Evolutionary conservation across 2,113 vertebrate genomes (phyloP).

Genomic region (Coturnix japonica): DNA sequence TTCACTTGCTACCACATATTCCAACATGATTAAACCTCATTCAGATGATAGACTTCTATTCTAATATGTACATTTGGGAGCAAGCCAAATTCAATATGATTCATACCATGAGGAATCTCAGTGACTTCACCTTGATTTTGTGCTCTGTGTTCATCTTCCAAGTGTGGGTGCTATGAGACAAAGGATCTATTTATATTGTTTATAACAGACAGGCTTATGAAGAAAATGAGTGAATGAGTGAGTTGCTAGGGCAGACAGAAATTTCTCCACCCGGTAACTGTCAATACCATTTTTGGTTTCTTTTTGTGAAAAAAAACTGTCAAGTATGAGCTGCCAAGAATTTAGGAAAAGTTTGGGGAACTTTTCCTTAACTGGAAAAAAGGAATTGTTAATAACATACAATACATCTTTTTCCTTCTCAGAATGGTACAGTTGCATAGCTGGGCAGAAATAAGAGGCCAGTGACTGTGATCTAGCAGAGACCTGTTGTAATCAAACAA

Average conservation of each 20-base stretch:
- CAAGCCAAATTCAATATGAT: slow-evolving; percentile 30
- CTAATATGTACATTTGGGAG: neutral
- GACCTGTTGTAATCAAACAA: neutral
- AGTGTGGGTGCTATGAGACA: neutral
- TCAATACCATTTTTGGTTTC: neutral
- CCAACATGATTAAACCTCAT: neutral
- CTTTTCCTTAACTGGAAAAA: neutral
- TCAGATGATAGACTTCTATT: neutral
- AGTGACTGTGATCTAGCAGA: neutral
- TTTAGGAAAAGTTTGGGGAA: neutral
- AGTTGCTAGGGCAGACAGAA: neutral
- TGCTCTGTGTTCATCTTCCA: slow-evolving; percentile 10
- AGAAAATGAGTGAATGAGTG: accelerated
- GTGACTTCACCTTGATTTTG: slow-evolving; percentile 14
- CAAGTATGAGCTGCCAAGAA: neutral
- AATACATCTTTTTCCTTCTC: neutral
- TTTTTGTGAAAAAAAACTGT: neutral
- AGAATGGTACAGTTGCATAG: neutral
- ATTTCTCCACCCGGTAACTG: neutral
- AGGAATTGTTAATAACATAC: neutral
- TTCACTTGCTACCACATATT: neutral
- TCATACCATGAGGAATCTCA: neutral
- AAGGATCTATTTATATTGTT: slow-evolving; percentile 15
- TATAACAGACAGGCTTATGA: neutral
- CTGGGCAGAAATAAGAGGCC: neutral